Percentiles rank a stretch among this genome's conserved stretches.
Evolutionary conservation across 2,888 invertebrate species (phyloP).

Genomic region (Scrobipalpa atriplicella): DNA sequence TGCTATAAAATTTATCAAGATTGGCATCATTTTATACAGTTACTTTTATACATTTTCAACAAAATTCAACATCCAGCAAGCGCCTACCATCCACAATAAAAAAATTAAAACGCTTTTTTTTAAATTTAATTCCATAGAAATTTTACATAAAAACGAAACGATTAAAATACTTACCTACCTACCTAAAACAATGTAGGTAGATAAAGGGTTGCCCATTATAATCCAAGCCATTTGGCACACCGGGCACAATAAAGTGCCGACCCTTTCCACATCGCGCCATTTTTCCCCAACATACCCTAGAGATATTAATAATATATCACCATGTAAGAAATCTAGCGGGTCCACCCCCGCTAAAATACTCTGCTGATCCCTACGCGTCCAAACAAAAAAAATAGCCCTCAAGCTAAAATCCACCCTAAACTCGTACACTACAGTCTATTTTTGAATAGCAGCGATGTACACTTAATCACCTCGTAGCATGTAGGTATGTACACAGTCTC

Average conservation of each 20-base stretch:
- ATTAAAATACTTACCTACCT: background rate
- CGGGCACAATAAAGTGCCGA: conserved; percentile 58
- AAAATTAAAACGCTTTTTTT: background rate
- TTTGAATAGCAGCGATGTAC: conserved; percentile 34
- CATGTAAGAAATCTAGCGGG: conserved; percentile 72
- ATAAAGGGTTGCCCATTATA: conserved; percentile 34
- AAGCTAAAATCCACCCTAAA: conserved; percentile 28
- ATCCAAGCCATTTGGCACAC: conserved; percentile 49
- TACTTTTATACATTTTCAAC: too few species aligned
- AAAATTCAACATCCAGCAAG: too few species aligned
- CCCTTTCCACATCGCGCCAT: conserved; percentile 63
- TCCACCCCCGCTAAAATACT: conserved; percentile 57
- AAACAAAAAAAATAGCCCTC: conserved; percentile 55
- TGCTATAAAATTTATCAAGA: too few species aligned
- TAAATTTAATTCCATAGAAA: background rate
- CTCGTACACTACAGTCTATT: conserved; percentile 35
- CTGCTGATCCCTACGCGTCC: conserved; percentile 63
- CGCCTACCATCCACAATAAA: background rate
- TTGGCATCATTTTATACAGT: too few species aligned
- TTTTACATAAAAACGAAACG: background rate
- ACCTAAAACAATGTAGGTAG: conserved; percentile 19
- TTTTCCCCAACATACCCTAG: conserved; percentile 60
- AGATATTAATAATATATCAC: conserved; percentile 78
- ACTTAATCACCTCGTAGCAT: conserved; percentile 74
- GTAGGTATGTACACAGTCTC: conserved; percentile 70